Base-by-base conservation (phyloP, 2,888 invertebrate genomes). In the Heterodera filipjevi region DNA sequence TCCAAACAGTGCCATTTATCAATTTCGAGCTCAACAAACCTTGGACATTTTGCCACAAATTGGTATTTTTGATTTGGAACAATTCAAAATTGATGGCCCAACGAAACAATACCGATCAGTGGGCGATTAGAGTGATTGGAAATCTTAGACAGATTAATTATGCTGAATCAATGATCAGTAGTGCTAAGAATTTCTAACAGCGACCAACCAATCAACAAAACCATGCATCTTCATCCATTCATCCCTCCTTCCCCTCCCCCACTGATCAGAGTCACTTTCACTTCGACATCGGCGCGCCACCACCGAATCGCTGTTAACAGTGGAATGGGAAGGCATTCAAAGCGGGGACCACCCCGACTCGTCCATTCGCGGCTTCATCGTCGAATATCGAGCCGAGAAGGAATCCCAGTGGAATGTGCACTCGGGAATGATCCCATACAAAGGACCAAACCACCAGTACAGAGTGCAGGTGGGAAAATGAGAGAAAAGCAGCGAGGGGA, bases 311-410 rank as follows among this genome's bases (percentile, higher is more conserved):
- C 83, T 89, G 70, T 80, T 89, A 66, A 89, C 89, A 10, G 89
- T 89, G 53, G 89, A 89, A 85, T 89, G 89, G 89, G 89, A 89
- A 82, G 89, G 89, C 53, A 89, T 89, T 66, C 89, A 89, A 81
- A 84, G 87, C 72, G 86, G 86, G 72, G 87, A 88, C 81, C 88
- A 88, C 71, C 85, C 87, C 10, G 88, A 88, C 78, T 85, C 85
- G n/a, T 83, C 85, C 77, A 86, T 89, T 79, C 85, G 86, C 77
- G 89, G 89, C 70, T 89, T 89, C 81, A 83, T 87, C n/a, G 89
- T 89, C 16, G 89, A 89, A 79, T 89, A 87, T 79, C 85, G 89
- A 35, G 84, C 87, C 71, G 88, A 89, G 77, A 83, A 83, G 70
- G 87, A 87, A 73, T 80, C 82, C 64, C 83, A 85, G 72, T 89